Percentiles rank a stretch among this genome's conserved stretches.
Conservation (phyloP, 2,888 invertebrate genomes). For the Lucinisca nassula region DNA sequence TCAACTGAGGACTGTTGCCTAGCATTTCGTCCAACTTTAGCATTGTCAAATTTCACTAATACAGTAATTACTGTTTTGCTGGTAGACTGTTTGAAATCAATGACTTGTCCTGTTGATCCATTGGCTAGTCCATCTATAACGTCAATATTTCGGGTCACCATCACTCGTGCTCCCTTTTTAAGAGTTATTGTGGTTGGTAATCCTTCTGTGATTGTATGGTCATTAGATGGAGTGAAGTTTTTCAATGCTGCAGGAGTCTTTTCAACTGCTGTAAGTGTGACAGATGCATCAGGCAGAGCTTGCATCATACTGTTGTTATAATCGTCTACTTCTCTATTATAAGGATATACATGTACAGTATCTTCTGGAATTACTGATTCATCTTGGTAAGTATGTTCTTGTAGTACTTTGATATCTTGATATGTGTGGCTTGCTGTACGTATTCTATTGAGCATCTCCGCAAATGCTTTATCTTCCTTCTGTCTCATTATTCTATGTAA, state of each 20-base stretch:
- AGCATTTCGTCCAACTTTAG: conserved; percentile 10
- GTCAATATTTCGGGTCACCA: conserved; percentile 14
- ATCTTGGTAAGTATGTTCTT: neutral
- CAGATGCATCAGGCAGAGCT: neutral
- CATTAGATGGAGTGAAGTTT: neutral
- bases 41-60: neutral
- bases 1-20: neutral
- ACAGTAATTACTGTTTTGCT: neutral
- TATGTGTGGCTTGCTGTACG: neutral
- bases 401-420: neutral
- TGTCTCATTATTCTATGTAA: neutral
- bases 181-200: neutral
- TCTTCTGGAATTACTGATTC: neutral
- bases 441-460: neutral
- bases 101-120: neutral
- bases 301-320: neutral
- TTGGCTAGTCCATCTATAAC: conserved; percentile 18
- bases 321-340: neutral
- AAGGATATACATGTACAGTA: neutral
- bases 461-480: neutral
- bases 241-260: neutral
- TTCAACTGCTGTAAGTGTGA: neutral
- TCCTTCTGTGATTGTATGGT: conserved; percentile 12
- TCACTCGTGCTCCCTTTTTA: conserved; percentile 4
- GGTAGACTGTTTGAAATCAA: neutral